Conservation (phyloP, 2,797 vertebrate genomes). For the Xiphophorus birchmanni region DNA sequence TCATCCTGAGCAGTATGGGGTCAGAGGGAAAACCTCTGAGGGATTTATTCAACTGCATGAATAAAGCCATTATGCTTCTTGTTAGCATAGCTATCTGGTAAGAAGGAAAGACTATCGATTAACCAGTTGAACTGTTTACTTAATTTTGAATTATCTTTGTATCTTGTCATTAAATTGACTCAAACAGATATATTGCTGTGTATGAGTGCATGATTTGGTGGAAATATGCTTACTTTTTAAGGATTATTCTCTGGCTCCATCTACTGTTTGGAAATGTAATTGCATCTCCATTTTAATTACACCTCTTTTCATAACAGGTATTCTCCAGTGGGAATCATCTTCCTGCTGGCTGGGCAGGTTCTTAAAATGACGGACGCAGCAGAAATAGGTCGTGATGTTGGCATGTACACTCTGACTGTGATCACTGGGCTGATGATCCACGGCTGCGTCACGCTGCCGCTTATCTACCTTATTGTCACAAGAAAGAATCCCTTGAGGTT, state of each 20-base stretch:
- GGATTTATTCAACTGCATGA: conserved; percentile 88
- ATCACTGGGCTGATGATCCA: conserved; percentile 85
- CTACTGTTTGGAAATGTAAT: background rate
- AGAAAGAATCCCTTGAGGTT: conserved; percentile 85
- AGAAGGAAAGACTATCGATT: background rate
- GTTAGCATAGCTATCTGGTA: conserved; percentile 87
- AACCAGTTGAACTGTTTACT: background rate
- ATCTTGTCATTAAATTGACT: background rate
- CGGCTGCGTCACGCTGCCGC: conserved; percentile 81
- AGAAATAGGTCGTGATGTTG: conserved; percentile 82
- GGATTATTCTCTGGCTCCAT: background rate
- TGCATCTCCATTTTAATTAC: background rate
- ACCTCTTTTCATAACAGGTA: conserved; percentile 49
- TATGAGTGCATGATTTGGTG: background rate
- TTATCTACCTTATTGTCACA: conserved; percentile 85
- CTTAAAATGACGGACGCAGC: conserved; percentile 84
- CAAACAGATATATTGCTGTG: background rate
- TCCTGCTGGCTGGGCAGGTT: conserved; percentile 87
- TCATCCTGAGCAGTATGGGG: conserved; percentile 36
- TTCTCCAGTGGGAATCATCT: conserved; percentile 85
- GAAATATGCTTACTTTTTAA: background rate
- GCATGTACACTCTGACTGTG: conserved; percentile 85
- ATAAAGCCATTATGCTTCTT: conserved; percentile 86
- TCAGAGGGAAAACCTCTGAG: conserved; percentile 75
- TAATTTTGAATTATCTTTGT: background rate